Evolutionary conservation across 2,113 vertebrate genomes (phyloP), one percentile per base, ranked within the genome.

Genomic region (Barnardius zonarius): DNA sequence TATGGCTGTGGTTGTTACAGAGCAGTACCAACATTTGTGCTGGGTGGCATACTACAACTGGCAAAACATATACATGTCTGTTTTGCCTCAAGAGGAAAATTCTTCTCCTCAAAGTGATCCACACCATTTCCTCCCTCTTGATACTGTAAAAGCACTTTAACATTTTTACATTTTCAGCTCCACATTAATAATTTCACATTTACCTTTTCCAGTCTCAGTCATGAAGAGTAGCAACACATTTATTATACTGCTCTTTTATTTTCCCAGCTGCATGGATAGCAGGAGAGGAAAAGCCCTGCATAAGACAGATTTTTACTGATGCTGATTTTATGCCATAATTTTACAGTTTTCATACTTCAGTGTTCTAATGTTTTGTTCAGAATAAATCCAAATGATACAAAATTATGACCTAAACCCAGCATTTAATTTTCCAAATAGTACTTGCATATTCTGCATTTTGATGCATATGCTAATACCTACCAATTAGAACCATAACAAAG

Each of bases 401-500:
- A 96, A 88, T 83, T 13, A 93, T 68, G 79, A 94, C 75, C 84
- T 90, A 90, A 97, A 94, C 78, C 86, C 92, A 96, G 91, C 77
- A 94, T 80, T 96, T 95, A 87, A 61, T 95, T 97, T 95, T 82
- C 63, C 82, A 91, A 95, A 90, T 3, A 95, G 41, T 76, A 85
- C 54, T 95, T 92, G 90, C 85, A 83, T 37, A 94, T 94, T 95
- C 48, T 82, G 91, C 93, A 80, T 87, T 94, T 95, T 80, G 54
- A 97, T 96, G 93, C 91, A 91, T 96, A 96, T 95, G 95, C 92
- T 97, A 96, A 97, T 95, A 94, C 87, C 90, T 91, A 94, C 88
- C 88, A 96, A 97, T 96, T 92, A 97, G 67, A 92, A 85, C 54
- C 86, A 86, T 43, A 91, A 96, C 93, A 95, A 96, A 97, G 81